Percentiles rank a stretch among this genome's conserved stretches.
These are phyloP conservation scores for Cerastis rubricosa DNA, from an alignment of 2,888 invertebrate species.

Conservation along the genomic window DNA sequence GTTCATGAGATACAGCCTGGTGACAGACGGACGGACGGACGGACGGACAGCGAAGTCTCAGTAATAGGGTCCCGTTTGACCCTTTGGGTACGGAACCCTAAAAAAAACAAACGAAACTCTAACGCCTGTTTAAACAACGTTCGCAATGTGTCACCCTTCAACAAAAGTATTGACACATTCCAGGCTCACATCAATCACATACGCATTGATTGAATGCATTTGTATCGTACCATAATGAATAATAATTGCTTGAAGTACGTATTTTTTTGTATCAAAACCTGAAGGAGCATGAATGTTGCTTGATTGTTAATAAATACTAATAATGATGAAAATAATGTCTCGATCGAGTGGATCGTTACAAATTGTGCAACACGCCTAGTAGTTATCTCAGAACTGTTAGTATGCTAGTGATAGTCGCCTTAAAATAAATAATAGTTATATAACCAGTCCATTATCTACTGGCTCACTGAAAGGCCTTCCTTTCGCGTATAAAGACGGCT, in stretches of 20 bases:
- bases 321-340: not conserved
- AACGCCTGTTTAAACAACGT: constrained; percentile 24
- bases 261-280: not conserved
- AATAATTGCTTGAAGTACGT: not conserved
- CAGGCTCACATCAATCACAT: constrained; percentile 1
- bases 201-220: not conserved
- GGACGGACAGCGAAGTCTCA: too few species aligned
- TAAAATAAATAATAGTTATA: not conserved
- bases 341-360: not conserved
- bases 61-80: too few species aligned
- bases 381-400: not conserved
- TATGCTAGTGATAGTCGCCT: not conserved
- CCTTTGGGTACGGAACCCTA: too few species aligned
- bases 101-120: not conserved
- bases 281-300: not conserved
- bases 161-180: not conserved
- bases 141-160: constrained; percentile 22
- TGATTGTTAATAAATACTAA: not conserved
- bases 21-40: too few species aligned
- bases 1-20: too few species aligned
- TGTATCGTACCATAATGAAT: not conserved
- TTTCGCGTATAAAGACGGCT: too few species aligned
- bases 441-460: not conserved
- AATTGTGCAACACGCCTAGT: constrained; percentile 23
- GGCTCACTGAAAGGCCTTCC: not conserved